Evolutionary conservation across 2,888 invertebrate genomes (phyloP).

Genomic region (Hecatera dysodea): DNA sequence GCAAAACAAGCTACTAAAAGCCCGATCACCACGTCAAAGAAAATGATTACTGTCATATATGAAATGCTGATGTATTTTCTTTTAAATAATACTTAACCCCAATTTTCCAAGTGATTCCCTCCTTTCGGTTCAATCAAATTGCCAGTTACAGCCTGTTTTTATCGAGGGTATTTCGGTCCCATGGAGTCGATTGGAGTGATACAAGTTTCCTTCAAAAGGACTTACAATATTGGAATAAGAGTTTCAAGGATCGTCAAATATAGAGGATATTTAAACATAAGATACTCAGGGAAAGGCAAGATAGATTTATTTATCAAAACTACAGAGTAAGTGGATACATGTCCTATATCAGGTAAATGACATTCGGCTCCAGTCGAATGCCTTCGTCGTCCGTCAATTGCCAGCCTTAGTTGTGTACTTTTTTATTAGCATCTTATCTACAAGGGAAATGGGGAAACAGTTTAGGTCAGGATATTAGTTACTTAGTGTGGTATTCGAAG

Average conservation of each 20-base stretch:
- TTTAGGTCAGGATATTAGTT: constrained; percentile 41
- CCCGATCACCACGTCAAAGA: not conserved
- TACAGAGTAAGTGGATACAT: not conserved
- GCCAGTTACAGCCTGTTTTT: too few species aligned
- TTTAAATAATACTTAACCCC: not conserved
- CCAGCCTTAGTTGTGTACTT: constrained; percentile 15
- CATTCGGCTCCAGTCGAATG: not conserved
- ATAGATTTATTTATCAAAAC: constrained; percentile 2
- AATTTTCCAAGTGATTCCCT: too few species aligned
- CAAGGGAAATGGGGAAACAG: constrained; percentile 49
- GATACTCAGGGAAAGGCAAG: not conserved
- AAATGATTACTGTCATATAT: not conserved
- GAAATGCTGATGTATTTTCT: not conserved
- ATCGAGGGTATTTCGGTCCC: too few species aligned
- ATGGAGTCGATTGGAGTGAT: too few species aligned
- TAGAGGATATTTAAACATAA: too few species aligned
- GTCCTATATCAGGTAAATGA: constrained; percentile 1
- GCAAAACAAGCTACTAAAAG: constrained; percentile 9
- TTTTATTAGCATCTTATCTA: constrained; percentile 58
- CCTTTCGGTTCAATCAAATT: too few species aligned
- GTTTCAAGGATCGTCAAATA: not conserved
- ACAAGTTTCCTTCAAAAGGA: not conserved
- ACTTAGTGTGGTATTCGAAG: constrained; percentile 19
- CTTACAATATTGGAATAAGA: not conserved
- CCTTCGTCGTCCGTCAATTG: constrained; percentile 3